phyloP scores from a whole-genome alignment of 2,888 invertebrate genomes.

The Notodonta dromedarius region DNA sequence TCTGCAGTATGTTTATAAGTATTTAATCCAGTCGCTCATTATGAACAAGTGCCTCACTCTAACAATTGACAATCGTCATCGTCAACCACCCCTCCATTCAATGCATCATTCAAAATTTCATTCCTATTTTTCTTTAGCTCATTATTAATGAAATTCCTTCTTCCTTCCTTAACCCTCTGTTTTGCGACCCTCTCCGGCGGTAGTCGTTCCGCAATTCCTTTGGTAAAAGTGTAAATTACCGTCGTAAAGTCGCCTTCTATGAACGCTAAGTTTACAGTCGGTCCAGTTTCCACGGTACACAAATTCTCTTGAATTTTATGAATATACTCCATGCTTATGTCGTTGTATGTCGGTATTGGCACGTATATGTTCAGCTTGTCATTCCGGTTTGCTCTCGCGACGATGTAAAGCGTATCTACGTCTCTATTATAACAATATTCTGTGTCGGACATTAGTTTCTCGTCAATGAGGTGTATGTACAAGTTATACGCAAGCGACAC shows the following conservation, averaged over 20 bases:
- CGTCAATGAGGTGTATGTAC: slow-evolving; percentile 74
- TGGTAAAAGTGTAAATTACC: slow-evolving; percentile 75
- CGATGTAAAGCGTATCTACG: slow-evolving; percentile 71
- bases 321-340: slow-evolving; percentile 64
- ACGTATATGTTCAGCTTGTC: slow-evolving; percentile 76
- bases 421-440: slow-evolving; percentile 77
- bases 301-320: slow-evolving; percentile 72
- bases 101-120: slow-evolving; percentile 65
- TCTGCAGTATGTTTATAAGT: too few species aligned
- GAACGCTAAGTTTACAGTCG: slow-evolving; percentile 70
- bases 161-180: slow-evolving; percentile 58
- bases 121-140: slow-evolving; percentile 66
- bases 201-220: slow-evolving; percentile 61
- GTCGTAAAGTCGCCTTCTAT: slow-evolving; percentile 74
- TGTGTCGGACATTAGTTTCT: slow-evolving; percentile 77
- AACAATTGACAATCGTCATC: slow-evolving; percentile 67
- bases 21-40: too few species aligned
- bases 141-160: slow-evolving; percentile 66
- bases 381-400: slow-evolving; percentile 67
- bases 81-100: slow-evolving; percentile 72
- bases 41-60: slow-evolving; percentile 35
- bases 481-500: slow-evolving; percentile 71
- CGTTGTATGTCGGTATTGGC: slow-evolving; percentile 63
- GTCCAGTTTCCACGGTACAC: slow-evolving; percentile 74
- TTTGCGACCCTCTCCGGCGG: slow-evolving; percentile 51